Evolutionary conservation across 37 sponge, comb jelly and placozoan genomes (phyloP), one percentile per base, ranked within the genome.

Genomic region (Hexactinellida sp.): DNA sequence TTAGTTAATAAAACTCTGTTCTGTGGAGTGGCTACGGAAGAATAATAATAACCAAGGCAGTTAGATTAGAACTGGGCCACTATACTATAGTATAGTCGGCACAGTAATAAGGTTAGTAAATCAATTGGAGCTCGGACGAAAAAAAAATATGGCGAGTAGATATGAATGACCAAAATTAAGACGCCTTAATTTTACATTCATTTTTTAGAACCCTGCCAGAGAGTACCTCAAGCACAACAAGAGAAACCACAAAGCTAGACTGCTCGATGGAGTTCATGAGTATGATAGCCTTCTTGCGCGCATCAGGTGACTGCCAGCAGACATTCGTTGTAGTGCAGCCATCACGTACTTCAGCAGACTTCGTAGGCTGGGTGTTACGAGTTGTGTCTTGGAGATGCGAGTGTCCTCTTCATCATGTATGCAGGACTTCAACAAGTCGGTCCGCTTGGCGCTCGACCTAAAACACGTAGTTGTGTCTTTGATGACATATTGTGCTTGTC

Each of bases 391-490:
- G 36, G 86, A 55, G 54, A 86, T 86, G 37, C n/a, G 36, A 36
- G 86, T 55, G 55, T 86, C 86, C 7, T 86, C 86, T 30, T 54
- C 86, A n/a, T 37, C 38, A 36, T 37, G 37, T 24, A 86, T 86
- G 23, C 54, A 34, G 36, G 55, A 55, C 71, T 86, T 86, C 55
- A 86, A 30, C 36, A 37, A 37, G 36, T 86, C 86, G 36, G 55
- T 52, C 37, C 86, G 36, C 54, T 86, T 86, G 21, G 55, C 38
- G 37, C 71, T 55, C 37, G 36, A 36, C 7, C 41, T 54, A 24
- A 86, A 86, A 55, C 54, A 86, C 63, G 36, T 7, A 55, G 63
- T 55, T 86, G 37, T 86, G 37, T 86, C 55, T 32, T 86, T 86
- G 71, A 86, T 55, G 10, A 55, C 38, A 86, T 54, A 55, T 36